Evolutionary conservation across 2,113 vertebrate genomes (phyloP).

Genomic region (Psephotus haematonotus): DNA sequence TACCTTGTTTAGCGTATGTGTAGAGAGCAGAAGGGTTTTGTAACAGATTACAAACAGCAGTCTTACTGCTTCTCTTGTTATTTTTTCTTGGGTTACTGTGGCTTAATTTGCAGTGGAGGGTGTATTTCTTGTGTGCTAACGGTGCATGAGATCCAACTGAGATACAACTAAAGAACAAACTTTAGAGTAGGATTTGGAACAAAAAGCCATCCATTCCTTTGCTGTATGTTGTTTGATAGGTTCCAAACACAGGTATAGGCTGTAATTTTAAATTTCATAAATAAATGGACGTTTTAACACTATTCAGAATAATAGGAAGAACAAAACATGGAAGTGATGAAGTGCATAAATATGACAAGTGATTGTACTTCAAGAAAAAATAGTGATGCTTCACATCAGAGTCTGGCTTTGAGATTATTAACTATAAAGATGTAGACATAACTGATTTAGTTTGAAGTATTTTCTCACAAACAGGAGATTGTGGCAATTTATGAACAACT

Average conservation of each 20-base stretch:
- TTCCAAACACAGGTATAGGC: background rate
- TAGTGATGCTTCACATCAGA: background rate
- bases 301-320: background rate
- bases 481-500: background rate
- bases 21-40: background rate
- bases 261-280: background rate
- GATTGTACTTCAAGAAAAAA: background rate
- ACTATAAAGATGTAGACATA: background rate
- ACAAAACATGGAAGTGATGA: background rate
- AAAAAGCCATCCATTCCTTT: background rate
- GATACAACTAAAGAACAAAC: background rate
- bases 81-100: background rate
- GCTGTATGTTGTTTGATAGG: background rate
- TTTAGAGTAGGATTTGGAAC: background rate
- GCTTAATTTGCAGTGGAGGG: background rate
- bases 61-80: background rate
- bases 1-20: fast-evolving
- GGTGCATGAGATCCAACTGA: background rate
- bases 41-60: background rate
- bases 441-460: background rate
- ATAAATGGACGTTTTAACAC: background rate
- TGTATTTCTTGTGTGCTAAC: background rate
- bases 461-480: background rate
- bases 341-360: background rate
- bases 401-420: background rate